Evolutionary conservation across 2,888 invertebrate genomes (phyloP).

Genomic region (Aphrophora alni): DNA sequence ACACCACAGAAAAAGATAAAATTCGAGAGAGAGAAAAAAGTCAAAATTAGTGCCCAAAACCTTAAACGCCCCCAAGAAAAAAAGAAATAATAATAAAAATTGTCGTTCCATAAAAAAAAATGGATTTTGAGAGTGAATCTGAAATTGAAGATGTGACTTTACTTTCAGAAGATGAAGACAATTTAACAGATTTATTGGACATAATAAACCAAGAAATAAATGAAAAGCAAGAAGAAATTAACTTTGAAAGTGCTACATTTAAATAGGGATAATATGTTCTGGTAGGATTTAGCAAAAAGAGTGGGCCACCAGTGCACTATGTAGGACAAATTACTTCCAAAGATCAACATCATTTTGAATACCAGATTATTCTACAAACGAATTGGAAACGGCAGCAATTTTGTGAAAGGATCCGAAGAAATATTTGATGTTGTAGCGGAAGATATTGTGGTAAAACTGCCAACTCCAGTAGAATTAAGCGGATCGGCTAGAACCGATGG

Average conservation of each 20-base stretch:
- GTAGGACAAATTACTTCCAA: conserved; percentile 25
- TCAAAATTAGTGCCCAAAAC: conserved; percentile 1
- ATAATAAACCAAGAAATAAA: neutral
- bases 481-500: conserved; percentile 29
- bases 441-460: neutral
- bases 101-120: neutral
- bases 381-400: conserved; percentile 20
- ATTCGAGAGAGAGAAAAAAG: conserved; percentile 19
- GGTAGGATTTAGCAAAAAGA: neutral
- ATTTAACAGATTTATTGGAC: neutral
- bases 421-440: conserved; percentile 15
- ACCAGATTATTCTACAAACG: conserved; percentile 28
- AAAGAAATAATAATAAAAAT: neutral
- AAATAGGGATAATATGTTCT: neutral
- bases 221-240: neutral
- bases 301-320: conserved; percentile 9
- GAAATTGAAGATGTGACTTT: neutral
- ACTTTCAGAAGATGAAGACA: neutral
- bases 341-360: conserved; percentile 20
- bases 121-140: conserved; percentile 6
- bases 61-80: neutral
- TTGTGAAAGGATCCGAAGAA: conserved; percentile 26
- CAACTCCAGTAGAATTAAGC: conserved; percentile 13
- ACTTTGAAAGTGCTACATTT: neutral
- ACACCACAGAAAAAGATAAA: conserved; percentile 19